Base-by-base conservation (phyloP, 2,888 invertebrate species). In the Sminthurinus aureus region DNA sequence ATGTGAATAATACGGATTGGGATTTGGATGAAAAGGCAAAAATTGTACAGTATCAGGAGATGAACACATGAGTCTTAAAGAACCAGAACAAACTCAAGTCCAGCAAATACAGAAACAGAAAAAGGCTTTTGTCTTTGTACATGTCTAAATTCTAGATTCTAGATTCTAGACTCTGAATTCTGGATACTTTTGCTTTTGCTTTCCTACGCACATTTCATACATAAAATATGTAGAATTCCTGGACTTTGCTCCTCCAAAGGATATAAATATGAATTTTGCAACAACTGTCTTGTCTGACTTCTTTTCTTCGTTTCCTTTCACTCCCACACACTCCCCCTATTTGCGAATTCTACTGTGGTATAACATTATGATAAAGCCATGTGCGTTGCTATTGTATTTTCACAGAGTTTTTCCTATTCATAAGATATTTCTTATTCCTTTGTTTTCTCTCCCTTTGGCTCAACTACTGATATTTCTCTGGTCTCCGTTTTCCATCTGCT, bases 221-320 rank as follows among this genome's bases (percentile, higher is more conserved):
- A 18, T 18, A 58, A 38, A 58, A 13, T 58, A 58, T 18, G 18
- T 3, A 58, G 4, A 15, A 58, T 11, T 64, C 64, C n/a, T 22
- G 11, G 67, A 20, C 67, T 64, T 15, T 64, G 8, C 22, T 20
- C 67, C n/a, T 67, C 67, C 20, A 20, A 67, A n/a, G n/a, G 22
- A 67, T 67, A 67, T 67, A 67, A 67, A 67, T 67, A 67, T 67
- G 67, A 67, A 67, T 67, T 67, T 67, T 67, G 67, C 20, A 67
- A 67, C 67, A 67, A 67, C 67, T 67, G 67, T 22, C 67, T 67
- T 6, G 0, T 20, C n/a, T 22, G 0, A 6, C n/a, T 67, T n/a
- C 22, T n/a, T 20, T n/a, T 67, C 67, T 67, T 67, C 64, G 15
- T 3, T 64, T 64, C 8, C 8, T 1, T 64, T n/a, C 64, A 8